Evolutionary conservation across 2,888 invertebrate genomes (phyloP), one percentile per base, ranked within the genome.

Genomic region (Leucania comma): DNA sequence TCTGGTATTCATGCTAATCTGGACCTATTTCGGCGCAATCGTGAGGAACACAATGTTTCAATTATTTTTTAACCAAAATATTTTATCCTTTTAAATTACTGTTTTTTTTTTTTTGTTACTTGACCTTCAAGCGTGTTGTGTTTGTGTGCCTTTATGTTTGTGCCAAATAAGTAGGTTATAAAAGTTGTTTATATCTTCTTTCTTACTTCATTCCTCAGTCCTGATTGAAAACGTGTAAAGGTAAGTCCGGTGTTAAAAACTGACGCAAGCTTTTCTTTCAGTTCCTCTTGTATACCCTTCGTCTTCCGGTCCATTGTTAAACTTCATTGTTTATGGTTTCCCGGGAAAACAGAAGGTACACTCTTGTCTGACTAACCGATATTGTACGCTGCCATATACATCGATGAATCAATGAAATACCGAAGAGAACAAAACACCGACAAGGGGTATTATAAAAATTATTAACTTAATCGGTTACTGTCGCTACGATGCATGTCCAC

Each of bases 381-480:
- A 58, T 46, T 54, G 38, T 53, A 68, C 48, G 51, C 56, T 67
- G 32, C 50, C 17, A 50, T 70, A 35, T 76, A 50, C 50, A 62
- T 32, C 22, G 20, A 73, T 32, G 54, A 57, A 66, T 78, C 51
- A 67, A 78, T 66, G 46, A 38, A 67, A 72, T 60, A 60, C 35
- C 58, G 22, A n/a, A 50, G 42, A 60, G n/a, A 75, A 59, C 51
- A 62, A 59, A 70, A 51, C 57, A 61, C 35, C n/a, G 53, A 75
- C 53, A 56, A 26, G 26, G 24, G 6, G 65, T 70, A 74, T 68
- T 70, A 79, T 60, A 67, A n/a, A 63, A 75, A 81, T 78, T 72
- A 72, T 66, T 64, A 78, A 72, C 35, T 67, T 67, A 70, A 80
- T 74, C 80, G 63, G 63, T 72, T 73, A 79, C 75, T 67, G 73